A percentile compares a stretch with the other conserved stretches of the same genome.
Conservation (phyloP, 1,140 invertebrate species). For the Colletes gigas region DNA sequence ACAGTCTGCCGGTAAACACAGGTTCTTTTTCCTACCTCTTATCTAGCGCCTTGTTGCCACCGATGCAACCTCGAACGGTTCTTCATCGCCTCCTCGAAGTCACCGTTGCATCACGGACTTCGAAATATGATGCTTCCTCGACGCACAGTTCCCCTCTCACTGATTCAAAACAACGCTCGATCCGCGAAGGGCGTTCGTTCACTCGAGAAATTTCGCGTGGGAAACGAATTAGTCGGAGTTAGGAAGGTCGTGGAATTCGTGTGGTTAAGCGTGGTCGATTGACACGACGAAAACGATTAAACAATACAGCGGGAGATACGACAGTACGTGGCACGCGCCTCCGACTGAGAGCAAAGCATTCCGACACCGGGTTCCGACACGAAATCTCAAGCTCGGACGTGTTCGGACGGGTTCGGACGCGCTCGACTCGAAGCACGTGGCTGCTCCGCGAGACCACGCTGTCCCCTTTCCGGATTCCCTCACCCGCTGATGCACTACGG, state of each 20-base stretch:
- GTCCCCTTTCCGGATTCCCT: background rate
- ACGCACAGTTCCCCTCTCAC: background rate
- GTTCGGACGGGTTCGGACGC: slow-evolving; percentile 65
- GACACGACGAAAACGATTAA: background rate
- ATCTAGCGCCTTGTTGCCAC: background rate
- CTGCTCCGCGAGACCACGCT: slow-evolving; percentile 40
- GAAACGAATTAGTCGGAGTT: no score
- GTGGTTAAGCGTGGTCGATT: no score
- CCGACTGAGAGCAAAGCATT: slow-evolving; percentile 75
- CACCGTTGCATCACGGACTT: background rate
- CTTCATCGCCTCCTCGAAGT: background rate
- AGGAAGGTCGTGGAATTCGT: no score
- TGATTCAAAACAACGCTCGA: no score
- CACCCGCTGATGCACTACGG: background rate
- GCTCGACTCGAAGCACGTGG: slow-evolving; percentile 76
- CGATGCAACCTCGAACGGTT: background rate
- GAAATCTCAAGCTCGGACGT: slow-evolving; percentile 68
- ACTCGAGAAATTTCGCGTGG: no score
- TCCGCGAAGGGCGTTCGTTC: no score
- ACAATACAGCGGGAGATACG: background rate
- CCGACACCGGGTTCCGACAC: slow-evolving; percentile 70
- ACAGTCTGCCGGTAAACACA: background rate
- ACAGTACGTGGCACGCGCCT: slow-evolving; percentile 71
- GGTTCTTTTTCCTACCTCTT: slow-evolving; percentile 30
- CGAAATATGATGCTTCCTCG: background rate